These are phyloP conservation scores for Nothocercus nigrocapillus DNA, from an alignment of 2,113 vertebrate species.

Conservation along the genomic window DNA sequence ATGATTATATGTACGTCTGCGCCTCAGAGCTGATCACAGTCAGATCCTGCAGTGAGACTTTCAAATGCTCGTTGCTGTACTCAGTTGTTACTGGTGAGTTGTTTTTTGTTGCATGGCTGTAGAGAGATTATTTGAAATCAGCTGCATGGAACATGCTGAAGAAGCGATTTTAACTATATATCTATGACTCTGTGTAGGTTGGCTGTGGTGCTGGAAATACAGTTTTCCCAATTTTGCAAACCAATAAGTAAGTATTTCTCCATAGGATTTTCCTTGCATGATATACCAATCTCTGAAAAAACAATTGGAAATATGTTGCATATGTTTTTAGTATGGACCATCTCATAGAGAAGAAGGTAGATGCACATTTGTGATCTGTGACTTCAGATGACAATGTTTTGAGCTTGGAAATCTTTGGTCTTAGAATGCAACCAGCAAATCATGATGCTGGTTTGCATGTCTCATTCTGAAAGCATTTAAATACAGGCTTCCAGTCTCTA, in stretches of 20 bases:
- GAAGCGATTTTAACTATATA: not conserved
- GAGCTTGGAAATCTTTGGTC: not conserved
- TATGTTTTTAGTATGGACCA: not conserved
- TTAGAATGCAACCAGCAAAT: not conserved
- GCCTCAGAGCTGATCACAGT: not conserved
- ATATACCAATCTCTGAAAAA: not conserved
- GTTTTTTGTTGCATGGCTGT: not conserved
- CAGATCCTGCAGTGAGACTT: not conserved
- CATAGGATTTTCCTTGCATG: not conserved
- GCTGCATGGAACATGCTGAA: not conserved
- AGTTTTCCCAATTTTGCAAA: conserved; percentile 96
- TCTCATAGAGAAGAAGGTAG: not conserved
- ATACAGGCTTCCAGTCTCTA: not conserved
- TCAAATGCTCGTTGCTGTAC: not conserved
- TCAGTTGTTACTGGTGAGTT: not conserved
- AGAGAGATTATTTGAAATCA: not conserved
- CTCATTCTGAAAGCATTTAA: not conserved
- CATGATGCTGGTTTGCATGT: fast-evolving
- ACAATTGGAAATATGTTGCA: not conserved
- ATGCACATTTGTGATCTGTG: not conserved
- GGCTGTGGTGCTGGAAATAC: conserved; percentile 98
- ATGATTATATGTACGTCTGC: not conserved
- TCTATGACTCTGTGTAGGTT: conserved; percentile 79
- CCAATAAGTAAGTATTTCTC: conserved; percentile 90
- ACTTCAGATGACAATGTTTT: not conserved